phyloP scores from a whole-genome alignment of 2,888 invertebrate genomes.

The Linyphia triangularis region DNA sequence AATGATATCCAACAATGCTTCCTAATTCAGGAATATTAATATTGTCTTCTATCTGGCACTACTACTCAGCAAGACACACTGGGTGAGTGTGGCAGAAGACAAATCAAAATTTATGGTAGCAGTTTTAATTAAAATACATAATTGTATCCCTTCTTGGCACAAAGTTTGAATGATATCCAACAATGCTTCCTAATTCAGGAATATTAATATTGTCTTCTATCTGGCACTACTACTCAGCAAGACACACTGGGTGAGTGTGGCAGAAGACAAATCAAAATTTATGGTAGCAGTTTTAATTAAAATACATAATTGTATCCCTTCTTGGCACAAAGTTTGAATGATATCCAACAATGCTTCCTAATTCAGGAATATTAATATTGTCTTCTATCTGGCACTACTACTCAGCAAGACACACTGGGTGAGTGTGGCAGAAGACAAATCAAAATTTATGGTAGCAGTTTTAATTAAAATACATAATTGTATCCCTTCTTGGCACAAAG shows the following conservation, averaged over 20 bases:
- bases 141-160: slow-evolving; percentile 51
- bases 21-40: slow-evolving; percentile 12
- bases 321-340: not conserved
- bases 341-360: slow-evolving; percentile 16
- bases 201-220: not conserved
- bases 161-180: slow-evolving; percentile 15
- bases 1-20: slow-evolving; percentile 31
- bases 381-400: not conserved
- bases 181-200: slow-evolving; percentile 25
- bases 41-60: slow-evolving; percentile 39
- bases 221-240: slow-evolving; percentile 13
- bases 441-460: too few species aligned
- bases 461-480: not conserved
- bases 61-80: not conserved
- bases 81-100: slow-evolving; percentile 34
- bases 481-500: slow-evolving; percentile 32
- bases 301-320: not conserved
- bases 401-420: not conserved
- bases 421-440: slow-evolving; percentile 16
- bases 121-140: not conserved
- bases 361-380: not conserved
- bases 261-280: slow-evolving; percentile 4
- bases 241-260: not conserved
- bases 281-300: not conserved
- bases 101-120: not conserved